Conservation (phyloP, 2,797 vertebrate genomes). For the Mallotus villosus region DNA sequence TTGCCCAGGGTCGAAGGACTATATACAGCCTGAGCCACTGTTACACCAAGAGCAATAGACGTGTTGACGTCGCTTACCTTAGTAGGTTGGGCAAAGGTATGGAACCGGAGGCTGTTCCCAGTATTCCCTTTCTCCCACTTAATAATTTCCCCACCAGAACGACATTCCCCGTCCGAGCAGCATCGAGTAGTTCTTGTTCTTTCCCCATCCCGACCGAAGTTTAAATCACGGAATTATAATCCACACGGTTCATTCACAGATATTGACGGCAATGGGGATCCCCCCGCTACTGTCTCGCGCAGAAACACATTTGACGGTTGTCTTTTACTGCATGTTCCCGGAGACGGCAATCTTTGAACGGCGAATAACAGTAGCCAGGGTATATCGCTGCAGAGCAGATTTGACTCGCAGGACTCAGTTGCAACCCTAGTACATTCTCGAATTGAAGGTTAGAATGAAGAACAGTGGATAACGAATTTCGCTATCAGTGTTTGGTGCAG, state of each 20-base stretch:
- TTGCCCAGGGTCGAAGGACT: too few relatives aligned
- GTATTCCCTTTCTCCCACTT: slow-evolving; percentile 91
- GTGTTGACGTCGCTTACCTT: slow-evolving; percentile 76
- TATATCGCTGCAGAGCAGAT: slow-evolving; percentile 16
- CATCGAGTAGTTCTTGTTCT: slow-evolving; percentile 97
- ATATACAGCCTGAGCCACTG: not conserved
- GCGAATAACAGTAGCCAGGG: slow-evolving; percentile 1
- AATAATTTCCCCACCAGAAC: slow-evolving; percentile 95
- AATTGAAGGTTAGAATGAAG: slow-evolving; percentile 28
- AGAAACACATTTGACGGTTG: slow-evolving; percentile 12
- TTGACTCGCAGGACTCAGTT: slow-evolving; percentile 6
- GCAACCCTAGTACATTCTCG: slow-evolving; percentile 31
- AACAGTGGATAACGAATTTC: slow-evolving; percentile 30
- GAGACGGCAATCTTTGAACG: slow-evolving; percentile 17
- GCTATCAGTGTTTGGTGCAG: slow-evolving; percentile 27
- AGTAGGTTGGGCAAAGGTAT: slow-evolving; percentile 92
- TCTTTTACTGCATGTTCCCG: slow-evolving; percentile 29
- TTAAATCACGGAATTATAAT: slow-evolving; percentile 58
- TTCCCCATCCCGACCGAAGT: slow-evolving; percentile 86
- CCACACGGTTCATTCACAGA: slow-evolving; percentile 40
- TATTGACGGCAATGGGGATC: slow-evolving; percentile 16
- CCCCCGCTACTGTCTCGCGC: slow-evolving; percentile 29
- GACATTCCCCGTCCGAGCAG: slow-evolving; percentile 94
- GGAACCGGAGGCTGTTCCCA: slow-evolving; percentile 90
- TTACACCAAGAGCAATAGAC: not conserved